Evolutionary conservation across 1,140 invertebrate species (phyloP), one percentile per base, ranked within the genome.

Genomic region (Lasioglossum baleicum): DNA sequence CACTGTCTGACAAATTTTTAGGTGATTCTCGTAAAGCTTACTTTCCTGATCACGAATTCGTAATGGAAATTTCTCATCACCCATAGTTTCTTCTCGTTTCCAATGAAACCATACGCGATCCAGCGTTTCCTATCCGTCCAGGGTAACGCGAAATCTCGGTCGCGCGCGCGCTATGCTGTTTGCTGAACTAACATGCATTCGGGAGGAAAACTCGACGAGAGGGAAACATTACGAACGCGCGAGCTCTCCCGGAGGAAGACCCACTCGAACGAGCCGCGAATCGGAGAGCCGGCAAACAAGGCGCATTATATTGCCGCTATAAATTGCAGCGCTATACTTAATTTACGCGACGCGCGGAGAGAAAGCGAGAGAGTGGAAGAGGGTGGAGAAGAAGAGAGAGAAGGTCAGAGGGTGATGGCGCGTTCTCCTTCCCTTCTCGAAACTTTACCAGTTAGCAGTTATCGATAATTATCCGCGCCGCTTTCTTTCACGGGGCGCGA

Each of bases 401-500:
- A 3, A 4, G n/a, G n/a, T n/a, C n/a, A n/a, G n/a, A n/a, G n/a
- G n/a, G n/a, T n/a, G n/a, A 3, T 3, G 2, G 26, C 7, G n/a
- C 58, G 66, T 71, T 76, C n/a, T 40, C 76, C 67, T 63, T 74
- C 70, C 75, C 58, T 68, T 60, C 67, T 58, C 61, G 80, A 77
- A 87, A 88, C 83, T 88, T 88, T 82, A 79, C 69, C 84, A 84
- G 84, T 86, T 86, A 86, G 82, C 72, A 87, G 84, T 84, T 83
- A 81, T 75, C 84, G 81, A 87, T 87, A 87, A 87, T 87, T 86
- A 87, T 86, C 75, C 85, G 60, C 40, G 63, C 73, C 81, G 71
- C 48, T 79, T 73, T 84, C 75, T 85, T 83, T 75, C 76, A 53
- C 73, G 76, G 42, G 64, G 71, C 73, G 76, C 74, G 73, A 74